Evolutionary conservation across 1,140 invertebrate species (phyloP).

Genomic region (Papilio polyxenes): DNA sequence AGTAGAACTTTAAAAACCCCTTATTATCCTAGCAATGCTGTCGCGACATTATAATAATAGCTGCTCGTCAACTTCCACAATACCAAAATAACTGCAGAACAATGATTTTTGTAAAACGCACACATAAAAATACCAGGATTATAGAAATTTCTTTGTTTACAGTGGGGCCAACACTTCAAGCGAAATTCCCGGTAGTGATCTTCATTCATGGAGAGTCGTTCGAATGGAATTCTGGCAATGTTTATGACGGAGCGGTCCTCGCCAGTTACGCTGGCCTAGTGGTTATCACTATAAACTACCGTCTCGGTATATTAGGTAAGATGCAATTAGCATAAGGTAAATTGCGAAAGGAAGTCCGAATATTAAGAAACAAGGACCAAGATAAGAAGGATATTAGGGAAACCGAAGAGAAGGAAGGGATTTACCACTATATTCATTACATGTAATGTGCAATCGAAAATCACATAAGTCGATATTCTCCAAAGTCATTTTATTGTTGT

Average conservation of each 20-base stretch:
- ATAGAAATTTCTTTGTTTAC: conserved; percentile 44
- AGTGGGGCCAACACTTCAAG: conserved; percentile 79
- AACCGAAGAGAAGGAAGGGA: background rate
- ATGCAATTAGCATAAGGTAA: background rate
- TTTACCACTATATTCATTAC: background rate
- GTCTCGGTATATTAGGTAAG: conserved; percentile 96
- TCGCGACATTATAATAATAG: background rate
- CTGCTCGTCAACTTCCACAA: background rate
- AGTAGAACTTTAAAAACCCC: no score
- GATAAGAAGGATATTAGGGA: background rate
- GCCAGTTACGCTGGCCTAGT: conserved; percentile 95
- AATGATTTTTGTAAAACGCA: background rate
- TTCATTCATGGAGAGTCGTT: conserved; percentile 98
- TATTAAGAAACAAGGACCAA: background rate
- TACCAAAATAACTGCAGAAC: background rate
- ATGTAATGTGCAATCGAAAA: background rate
- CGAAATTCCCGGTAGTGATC: conserved; percentile 92
- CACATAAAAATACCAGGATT: background rate
- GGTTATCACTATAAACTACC: conserved; percentile 97
- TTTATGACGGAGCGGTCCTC: conserved; percentile 96
- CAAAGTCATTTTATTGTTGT: no score
- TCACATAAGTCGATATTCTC: no score
- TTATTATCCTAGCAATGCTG: no score
- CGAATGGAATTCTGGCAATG: conserved; percentile 96
- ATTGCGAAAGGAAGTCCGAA: no score